Conservation (phyloP, 2,797 vertebrate species). For the Taenioides sp. region DNA sequence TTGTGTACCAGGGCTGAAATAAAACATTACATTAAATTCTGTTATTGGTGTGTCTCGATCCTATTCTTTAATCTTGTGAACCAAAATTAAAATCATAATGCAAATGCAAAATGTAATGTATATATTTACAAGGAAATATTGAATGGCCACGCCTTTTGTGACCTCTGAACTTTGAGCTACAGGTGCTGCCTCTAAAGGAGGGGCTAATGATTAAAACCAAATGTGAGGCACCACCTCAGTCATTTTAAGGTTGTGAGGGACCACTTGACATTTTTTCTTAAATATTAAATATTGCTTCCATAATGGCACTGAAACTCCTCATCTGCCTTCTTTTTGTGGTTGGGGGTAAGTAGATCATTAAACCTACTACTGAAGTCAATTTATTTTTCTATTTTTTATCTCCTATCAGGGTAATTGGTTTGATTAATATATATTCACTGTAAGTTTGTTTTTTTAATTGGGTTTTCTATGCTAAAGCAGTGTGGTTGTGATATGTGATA, state of each 20-base stretch:
- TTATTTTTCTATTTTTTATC: neutral
- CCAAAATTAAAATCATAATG: neutral
- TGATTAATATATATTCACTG: neutral
- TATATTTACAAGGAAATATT: neutral
- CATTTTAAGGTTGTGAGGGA: conserved; percentile 1
- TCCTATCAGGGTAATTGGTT: neutral
- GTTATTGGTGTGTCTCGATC: neutral
- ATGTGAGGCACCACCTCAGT: conserved; percentile 2
- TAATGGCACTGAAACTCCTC: conserved; percentile 42
- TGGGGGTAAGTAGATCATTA: conserved; percentile 39
- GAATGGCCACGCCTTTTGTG: neutral
- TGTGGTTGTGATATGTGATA: too few species aligned
- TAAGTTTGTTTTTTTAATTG: neutral
- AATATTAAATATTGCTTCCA: neutral
- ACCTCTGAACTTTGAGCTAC: conserved; percentile 2
- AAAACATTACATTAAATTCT: neutral
- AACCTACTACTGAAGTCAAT: neutral
- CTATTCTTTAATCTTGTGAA: neutral
- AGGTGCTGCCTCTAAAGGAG: conserved; percentile 37
- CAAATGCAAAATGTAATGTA: neutral
- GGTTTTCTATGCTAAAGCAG: neutral
- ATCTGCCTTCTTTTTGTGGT: conserved; percentile 22
- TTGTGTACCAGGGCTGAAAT: neutral
- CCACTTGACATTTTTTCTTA: neutral
- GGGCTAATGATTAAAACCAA: conserved; percentile 52